phyloP scores from a whole-genome alignment of 2,797 vertebrate species.

The Antennarius maculatus region DNA sequence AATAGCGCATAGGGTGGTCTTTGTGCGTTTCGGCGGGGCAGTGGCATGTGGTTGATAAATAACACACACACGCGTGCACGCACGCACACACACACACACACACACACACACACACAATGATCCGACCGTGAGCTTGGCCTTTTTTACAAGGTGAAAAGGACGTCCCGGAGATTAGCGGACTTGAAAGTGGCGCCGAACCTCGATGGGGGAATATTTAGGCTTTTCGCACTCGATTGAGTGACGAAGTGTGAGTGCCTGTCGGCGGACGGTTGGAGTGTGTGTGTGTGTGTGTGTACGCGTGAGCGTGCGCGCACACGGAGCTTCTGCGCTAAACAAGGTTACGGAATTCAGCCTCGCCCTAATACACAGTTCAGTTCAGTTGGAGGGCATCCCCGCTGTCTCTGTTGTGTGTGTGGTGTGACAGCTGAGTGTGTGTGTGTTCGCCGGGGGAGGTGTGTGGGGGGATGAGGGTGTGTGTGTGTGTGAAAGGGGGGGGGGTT shows the following conservation, averaged over 20 bases:
- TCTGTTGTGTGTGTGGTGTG: conserved; percentile 35
- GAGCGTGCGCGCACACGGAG: conserved; percentile 75
- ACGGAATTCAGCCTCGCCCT: conserved; percentile 82
- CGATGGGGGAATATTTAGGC: conserved; percentile 53
- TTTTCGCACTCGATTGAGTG: conserved; percentile 65
- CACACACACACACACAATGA: conserved; percentile 39
- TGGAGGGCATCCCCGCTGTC: conserved; percentile 74
- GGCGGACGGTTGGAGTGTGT: conserved; percentile 25
- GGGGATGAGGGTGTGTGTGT: too few relatives aligned
- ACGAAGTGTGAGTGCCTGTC: conserved; percentile 46
- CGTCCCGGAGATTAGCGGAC: conserved; percentile 55
- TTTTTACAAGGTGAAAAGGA: conserved; percentile 58
- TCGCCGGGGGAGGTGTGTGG: too few relatives aligned
- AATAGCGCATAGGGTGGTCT: conserved; percentile 82
- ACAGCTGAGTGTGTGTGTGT: conserved; percentile 28
- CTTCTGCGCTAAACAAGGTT: conserved; percentile 81
- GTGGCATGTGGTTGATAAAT: conserved; percentile 80
- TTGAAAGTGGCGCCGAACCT: conserved; percentile 65
- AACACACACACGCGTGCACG: conserved; percentile 31
- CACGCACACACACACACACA: conserved; percentile 21
- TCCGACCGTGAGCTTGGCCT: conserved; percentile 65
- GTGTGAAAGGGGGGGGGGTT: conserved; percentile 23
- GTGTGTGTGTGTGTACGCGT: conserved; percentile 42
- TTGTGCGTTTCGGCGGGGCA: conserved; percentile 81
- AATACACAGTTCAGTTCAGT: conserved; percentile 70